Evolutionary conservation across 2,797 vertebrate genomes (phyloP).

Genomic region (Mallotus villosus): DNA sequence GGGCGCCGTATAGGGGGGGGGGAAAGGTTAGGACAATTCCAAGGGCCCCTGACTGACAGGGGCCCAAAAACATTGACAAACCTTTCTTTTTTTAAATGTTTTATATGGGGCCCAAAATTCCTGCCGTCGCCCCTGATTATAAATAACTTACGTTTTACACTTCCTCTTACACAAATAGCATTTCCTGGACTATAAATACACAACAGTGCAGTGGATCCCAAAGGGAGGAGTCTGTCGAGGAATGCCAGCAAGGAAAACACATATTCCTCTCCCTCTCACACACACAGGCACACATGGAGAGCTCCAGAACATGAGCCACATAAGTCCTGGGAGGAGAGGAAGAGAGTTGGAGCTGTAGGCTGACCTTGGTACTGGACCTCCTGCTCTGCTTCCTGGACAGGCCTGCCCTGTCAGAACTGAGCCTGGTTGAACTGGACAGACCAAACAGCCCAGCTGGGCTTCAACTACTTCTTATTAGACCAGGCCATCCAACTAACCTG

Average conservation of each 20-base stretch:
- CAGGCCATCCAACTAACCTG: not conserved
- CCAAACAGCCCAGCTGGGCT: not conserved
- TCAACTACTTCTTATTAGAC: not conserved
- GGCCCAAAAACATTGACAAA: no score
- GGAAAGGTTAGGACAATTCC: no score
- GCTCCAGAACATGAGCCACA: not conserved
- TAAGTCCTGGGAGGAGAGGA: not conserved
- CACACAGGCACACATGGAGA: not conserved
- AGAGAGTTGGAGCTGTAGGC: not conserved
- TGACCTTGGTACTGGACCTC: not conserved
- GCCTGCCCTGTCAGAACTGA: not conserved
- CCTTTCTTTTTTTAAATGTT: no score
- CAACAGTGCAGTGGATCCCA: conserved; percentile 54
- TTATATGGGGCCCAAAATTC: no score
- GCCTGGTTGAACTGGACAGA: conserved; percentile 2
- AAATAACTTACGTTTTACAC: conserved; percentile 57
- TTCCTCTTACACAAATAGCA: conserved; percentile 70
- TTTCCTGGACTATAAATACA: conserved; percentile 73
- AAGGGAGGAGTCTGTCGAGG: not conserved
- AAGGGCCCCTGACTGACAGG: no score
- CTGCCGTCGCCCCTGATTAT: no score
- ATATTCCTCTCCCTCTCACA: not conserved
- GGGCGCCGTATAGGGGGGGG: no score
- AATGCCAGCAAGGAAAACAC: not conserved
- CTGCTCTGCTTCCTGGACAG: not conserved